A percentile compares a stretch with the other conserved stretches of the same genome.
Conservation (phyloP, 2,888 invertebrate species). For the Eupeodes luniger region DNA sequence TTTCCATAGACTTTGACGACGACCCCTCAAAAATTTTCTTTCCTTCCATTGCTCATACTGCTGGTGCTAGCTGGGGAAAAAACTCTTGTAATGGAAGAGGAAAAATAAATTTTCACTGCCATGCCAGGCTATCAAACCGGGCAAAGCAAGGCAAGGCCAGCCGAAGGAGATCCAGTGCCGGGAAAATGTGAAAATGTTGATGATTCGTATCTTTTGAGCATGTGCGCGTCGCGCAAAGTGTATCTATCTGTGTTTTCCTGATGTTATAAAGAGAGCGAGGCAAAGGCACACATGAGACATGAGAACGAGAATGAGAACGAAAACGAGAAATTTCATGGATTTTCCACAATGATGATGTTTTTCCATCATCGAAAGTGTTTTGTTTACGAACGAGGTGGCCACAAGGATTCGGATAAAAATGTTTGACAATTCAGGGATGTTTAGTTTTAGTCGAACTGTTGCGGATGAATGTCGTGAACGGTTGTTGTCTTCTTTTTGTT, state of each 20-base stretch:
- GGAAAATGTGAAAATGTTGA: slow-evolving; percentile 39
- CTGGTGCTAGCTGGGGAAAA: slow-evolving; percentile 48
- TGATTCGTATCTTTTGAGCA: slow-evolving; percentile 72
- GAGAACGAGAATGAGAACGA: not conserved
- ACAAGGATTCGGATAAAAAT: slow-evolving; percentile 73
- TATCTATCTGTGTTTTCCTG: slow-evolving; percentile 53
- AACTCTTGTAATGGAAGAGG: slow-evolving; percentile 16
- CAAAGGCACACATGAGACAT: not conserved
- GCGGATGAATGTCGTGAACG: slow-evolving; percentile 68
- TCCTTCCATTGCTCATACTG: slow-evolving; percentile 6
- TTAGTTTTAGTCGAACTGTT: slow-evolving; percentile 75
- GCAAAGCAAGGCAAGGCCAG: not conserved
- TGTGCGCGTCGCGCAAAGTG: slow-evolving; percentile 56
- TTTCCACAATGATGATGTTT: slow-evolving; percentile 27
- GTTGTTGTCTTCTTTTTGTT: slow-evolving; percentile 11
- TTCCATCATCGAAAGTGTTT: slow-evolving; percentile 49
- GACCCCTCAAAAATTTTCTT: slow-evolving; percentile 51
- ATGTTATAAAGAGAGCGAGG: not conserved
- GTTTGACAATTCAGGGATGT: slow-evolving; percentile 72
- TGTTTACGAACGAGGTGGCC: slow-evolving; percentile 72
- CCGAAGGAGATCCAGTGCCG: slow-evolving; percentile 19
- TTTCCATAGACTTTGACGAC: slow-evolving; percentile 4
- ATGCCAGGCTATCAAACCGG: not conserved
- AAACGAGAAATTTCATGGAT: slow-evolving; percentile 16
- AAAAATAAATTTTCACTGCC: slow-evolving; percentile 27